Percentiles rank a stretch among this genome's conserved stretches.
Evolutionary conservation across 2,113 vertebrate species (phyloP).

Genomic region (Oxyura jamaicensis): DNA sequence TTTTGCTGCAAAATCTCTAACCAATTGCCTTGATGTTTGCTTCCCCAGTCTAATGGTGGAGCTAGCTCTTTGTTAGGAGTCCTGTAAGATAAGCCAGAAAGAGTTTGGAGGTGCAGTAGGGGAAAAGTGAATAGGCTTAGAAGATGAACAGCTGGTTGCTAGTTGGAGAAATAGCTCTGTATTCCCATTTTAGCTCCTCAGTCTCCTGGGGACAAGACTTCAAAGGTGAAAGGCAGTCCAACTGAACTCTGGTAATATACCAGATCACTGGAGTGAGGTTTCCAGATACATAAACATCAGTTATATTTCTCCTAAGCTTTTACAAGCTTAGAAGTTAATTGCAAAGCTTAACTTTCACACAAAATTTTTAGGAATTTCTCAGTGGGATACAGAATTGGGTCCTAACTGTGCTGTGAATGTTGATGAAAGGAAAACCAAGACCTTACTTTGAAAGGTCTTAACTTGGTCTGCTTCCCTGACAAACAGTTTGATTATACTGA

Average conservation of each 20-base stretch:
- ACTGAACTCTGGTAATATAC: slow-evolving; percentile 8
- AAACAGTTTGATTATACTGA: background rate
- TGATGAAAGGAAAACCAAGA: background rate
- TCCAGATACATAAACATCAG: background rate
- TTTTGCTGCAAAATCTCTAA: background rate
- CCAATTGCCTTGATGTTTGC: background rate
- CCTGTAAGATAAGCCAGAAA: background rate
- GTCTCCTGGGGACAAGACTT: slow-evolving; percentile 19
- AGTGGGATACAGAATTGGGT: background rate
- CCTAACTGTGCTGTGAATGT: background rate
- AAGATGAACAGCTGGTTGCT: slow-evolving; percentile 14
- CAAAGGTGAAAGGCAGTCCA: slow-evolving; percentile 25
- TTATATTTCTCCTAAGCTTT: background rate
- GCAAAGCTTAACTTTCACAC: background rate
- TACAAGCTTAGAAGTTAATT: background rate
- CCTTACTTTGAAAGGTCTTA: background rate
- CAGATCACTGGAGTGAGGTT: background rate
- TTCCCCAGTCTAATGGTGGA: background rate
- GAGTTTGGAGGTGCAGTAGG: background rate
- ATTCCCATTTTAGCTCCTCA: slow-evolving; percentile 26
- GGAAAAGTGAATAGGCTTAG: background rate
- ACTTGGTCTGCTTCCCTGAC: background rate
- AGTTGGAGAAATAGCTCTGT: slow-evolving; percentile 10
- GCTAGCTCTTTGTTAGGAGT: background rate
- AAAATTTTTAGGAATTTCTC: background rate